A percentile compares a stretch with the other conserved stretches of the same genome.
Conservation (phyloP, 2,888 invertebrate species). For the Caenorhabditis sp. region DNA sequence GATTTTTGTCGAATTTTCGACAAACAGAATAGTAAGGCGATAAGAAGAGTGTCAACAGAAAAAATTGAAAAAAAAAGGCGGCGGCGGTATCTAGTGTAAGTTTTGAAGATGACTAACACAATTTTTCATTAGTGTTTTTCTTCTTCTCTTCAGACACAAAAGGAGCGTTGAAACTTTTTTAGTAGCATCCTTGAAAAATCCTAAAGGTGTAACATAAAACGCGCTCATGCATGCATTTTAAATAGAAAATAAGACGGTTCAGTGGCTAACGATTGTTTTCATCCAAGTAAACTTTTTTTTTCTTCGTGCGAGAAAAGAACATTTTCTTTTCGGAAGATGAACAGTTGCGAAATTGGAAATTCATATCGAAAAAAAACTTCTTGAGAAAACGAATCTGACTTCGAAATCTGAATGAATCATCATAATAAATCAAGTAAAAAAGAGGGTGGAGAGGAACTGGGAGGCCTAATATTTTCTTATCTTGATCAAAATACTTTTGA, state of each 20-base stretch:
- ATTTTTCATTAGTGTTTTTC: not conserved
- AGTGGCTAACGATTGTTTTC: not conserved
- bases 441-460: not conserved
- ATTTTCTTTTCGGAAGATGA: slow-evolving; percentile 1
- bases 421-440: slow-evolving; percentile 1
- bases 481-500: not conserved
- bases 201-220: not conserved
- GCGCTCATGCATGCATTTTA: not conserved
- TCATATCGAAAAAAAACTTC: not conserved
- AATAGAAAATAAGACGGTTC: not conserved
- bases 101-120: not conserved
- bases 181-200: not conserved
- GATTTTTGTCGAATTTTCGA: not conserved
- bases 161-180: not conserved
- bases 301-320: not conserved
- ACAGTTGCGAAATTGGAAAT: not conserved
- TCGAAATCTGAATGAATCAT: slow-evolving; percentile 1
- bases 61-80: not conserved
- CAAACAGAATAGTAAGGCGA: not conserved
- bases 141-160: too few relatives aligned
- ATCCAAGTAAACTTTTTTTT: not conserved
- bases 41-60: not conserved
- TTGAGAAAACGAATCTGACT: not conserved
- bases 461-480: not conserved
- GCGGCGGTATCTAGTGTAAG: not conserved